Evolutionary conservation across 2,888 invertebrate genomes (phyloP).

Genomic region (Microchrysa polita): DNA sequence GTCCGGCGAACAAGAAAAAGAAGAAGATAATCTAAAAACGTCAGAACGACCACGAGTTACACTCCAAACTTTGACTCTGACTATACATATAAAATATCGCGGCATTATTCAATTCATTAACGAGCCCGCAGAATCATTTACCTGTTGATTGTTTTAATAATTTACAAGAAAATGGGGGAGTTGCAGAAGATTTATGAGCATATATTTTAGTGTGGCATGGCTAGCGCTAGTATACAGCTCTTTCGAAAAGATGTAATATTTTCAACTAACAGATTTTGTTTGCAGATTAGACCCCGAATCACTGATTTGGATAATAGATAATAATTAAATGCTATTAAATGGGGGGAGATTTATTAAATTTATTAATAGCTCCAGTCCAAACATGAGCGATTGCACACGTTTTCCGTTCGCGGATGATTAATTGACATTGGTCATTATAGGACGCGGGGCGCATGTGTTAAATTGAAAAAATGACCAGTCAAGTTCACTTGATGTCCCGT

Average conservation of each 20-base stretch:
- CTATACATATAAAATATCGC: conserved; percentile 27
- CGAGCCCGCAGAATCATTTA: conserved; percentile 34
- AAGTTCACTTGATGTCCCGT: no score
- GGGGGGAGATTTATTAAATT: conserved; percentile 2
- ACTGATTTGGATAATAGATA: conserved; percentile 30
- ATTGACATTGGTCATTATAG: neutral
- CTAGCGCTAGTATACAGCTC: neutral
- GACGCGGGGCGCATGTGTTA: neutral
- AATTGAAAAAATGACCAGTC: no score
- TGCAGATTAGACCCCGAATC: conserved; percentile 29
- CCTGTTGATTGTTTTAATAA: conserved; percentile 37
- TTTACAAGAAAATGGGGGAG: conserved; percentile 39
- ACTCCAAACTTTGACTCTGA: neutral
- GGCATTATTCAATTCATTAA: conserved; percentile 42
- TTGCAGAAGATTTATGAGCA: conserved; percentile 19
- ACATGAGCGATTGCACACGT: neutral
- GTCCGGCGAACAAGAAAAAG: no score
- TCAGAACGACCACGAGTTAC: conserved; percentile 24
- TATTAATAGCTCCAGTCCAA: neutral
- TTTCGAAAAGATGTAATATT: conserved; percentile 10
- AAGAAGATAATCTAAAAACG: conserved; percentile 16
- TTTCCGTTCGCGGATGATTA: neutral
- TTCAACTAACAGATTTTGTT: conserved; percentile 30
- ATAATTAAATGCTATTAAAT: conserved; percentile 26
- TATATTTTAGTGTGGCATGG: conserved; percentile 10